A percentile compares a stretch with the other conserved stretches of the same genome.
phyloP scores from a whole-genome alignment of 2,797 vertebrate genomes.

The Harpagifer antarcticus region DNA sequence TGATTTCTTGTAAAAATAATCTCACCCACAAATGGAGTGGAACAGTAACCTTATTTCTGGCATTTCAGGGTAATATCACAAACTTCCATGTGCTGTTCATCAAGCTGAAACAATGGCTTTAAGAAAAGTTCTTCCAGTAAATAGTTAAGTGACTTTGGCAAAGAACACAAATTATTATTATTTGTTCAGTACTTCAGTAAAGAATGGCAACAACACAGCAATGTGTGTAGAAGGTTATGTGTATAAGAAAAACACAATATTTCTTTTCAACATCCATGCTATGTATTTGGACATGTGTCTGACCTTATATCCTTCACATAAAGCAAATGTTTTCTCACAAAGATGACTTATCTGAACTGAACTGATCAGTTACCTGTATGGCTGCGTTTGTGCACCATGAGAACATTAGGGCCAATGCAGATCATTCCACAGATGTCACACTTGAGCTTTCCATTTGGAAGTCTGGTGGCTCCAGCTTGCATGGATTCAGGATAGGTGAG shows the following conservation, averaged over 20 bases:
- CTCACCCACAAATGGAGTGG: neutral
- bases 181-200: neutral
- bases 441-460: constrained; percentile 97
- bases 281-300: neutral
- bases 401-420: constrained; percentile 96
- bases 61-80: neutral
- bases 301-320: constrained; percentile 4
- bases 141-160: neutral
- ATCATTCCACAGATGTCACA: constrained; percentile 98
- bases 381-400: constrained; percentile 98
- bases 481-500: constrained; percentile 87
- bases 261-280: neutral
- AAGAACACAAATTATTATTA: neutral
- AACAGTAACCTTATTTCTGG: neutral
- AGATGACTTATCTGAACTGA: constrained; percentile 5
- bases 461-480: constrained; percentile 90
- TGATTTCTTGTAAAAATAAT: neutral
- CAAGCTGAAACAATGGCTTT: neutral
- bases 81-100: neutral
- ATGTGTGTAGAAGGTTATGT: neutral
- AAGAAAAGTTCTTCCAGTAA: neutral
- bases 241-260: neutral
- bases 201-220: neutral
- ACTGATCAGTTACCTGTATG: constrained; percentile 90
- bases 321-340: neutral